Evolutionary conservation across 2,797 vertebrate genomes (phyloP).

Genomic region (Urosaurus nigricauda): DNA sequence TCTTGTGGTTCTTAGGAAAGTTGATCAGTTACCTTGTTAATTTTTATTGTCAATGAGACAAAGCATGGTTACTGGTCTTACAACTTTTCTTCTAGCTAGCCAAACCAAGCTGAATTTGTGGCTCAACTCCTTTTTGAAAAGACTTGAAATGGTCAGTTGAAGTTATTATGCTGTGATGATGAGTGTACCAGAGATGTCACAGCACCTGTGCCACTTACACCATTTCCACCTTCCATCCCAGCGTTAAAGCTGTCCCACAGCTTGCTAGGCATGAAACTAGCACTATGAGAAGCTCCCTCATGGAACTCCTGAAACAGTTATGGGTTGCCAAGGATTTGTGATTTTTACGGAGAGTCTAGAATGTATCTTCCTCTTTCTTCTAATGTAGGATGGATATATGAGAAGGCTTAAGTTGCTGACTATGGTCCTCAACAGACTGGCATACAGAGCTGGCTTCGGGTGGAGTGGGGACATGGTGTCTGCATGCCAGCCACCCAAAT

Average conservation of each 20-base stretch:
- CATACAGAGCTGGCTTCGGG: no score
- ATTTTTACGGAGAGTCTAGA: no score
- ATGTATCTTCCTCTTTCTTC: neutral
- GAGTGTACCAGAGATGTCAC: neutral
- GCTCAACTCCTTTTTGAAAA: neutral
- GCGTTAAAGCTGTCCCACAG: neutral
- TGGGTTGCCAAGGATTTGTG: neutral
- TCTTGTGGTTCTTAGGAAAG: no score
- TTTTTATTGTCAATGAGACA: constrained; percentile 8
- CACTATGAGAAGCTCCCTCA: neutral
- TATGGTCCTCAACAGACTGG: neutral
- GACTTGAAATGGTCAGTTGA: neutral
- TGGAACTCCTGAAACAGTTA: neutral
- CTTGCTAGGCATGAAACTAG: neutral
- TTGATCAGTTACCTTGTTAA: neutral
- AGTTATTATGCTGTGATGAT: neutral
- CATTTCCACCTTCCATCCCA: neutral
- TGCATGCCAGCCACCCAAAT: no score
- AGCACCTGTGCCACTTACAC: neutral
- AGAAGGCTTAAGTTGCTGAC: neutral
- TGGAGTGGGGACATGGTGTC: no score
- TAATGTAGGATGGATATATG: neutral
- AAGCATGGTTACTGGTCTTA: neutral
- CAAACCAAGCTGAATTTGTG: neutral
- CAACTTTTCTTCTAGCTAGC: neutral